Evolutionary conservation across 2,113 vertebrate species (phyloP).

Genomic region (Bos javanicus): DNA sequence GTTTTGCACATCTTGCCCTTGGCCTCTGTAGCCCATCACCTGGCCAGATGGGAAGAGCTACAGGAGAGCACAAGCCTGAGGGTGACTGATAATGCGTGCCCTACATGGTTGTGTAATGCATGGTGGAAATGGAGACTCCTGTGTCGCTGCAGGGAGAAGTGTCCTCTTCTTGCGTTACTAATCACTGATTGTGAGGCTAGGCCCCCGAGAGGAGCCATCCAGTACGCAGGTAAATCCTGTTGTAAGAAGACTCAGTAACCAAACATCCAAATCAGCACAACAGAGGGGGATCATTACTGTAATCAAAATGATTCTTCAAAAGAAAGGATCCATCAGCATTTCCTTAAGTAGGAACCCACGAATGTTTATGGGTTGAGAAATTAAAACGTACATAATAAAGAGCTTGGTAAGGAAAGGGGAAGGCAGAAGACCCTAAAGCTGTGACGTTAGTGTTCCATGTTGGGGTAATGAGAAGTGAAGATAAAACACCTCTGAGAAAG

Average conservation of each 20-base stretch:
- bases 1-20: conserved; percentile 23
- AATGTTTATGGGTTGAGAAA: conserved; percentile 20
- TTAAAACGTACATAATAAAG: conserved; percentile 14
- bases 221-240: neutral
- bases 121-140: neutral
- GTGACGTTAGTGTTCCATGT: neutral
- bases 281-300: neutral
- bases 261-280: neutral
- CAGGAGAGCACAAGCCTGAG: neutral
- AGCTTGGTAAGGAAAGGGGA: neutral
- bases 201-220: neutral
- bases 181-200: neutral
- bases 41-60: neutral
- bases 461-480: neutral
- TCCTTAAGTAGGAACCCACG: neutral
- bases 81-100: neutral
- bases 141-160: neutral
- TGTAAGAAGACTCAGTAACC: neutral
- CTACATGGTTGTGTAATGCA: neutral
- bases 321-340: neutral
- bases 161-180: neutral
- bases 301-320: neutral
- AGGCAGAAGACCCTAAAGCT: neutral
- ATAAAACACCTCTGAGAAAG: neutral
- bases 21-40: neutral